Base-by-base conservation (phyloP, 2,888 invertebrate genomes). In the Anagyrus pseudococci region DNA sequence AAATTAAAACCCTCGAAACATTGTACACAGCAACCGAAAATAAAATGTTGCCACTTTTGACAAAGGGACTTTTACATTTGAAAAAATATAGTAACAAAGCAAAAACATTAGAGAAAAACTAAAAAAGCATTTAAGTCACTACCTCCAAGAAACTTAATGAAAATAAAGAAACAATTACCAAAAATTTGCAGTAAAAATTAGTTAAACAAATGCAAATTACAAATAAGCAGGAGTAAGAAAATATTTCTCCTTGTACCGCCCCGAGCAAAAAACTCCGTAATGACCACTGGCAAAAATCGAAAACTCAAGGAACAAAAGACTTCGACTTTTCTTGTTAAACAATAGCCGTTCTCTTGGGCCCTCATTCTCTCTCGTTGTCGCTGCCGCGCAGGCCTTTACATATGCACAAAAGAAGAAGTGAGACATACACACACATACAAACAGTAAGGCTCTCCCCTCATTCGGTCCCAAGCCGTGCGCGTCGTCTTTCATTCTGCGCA, bases 281-380 rank as follows among this genome's bases (percentile, higher is more conserved):
- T n/a, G 33, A 37, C 33, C 33, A 37, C 33, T 8, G 33, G 33
- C 15, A 15, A 19, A 68, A 64, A 67, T 64, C 62, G 58, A 40
- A 70, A 64, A 46, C 65, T 62, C 58, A 67, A 57, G 46, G 64
- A 58, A 67, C 68, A 62, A 68, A 70, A 68, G 52, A 53, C 68
- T 57, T 64, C 62, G 66, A 68, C 64, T 66, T 67, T 63, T 66
- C 58, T 59, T 67, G 49, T 17, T 17, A 25, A 64, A 69, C 67
- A 70, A 70, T 68, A 67, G 67, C 61, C 62, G 33, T 55, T 13
- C 33, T 10, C 19, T 60, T 26, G 33, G 48, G 19, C 41, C 53
- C 41, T 47, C 49, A 20, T 44, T 57, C 25, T 41, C 48, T 58
- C 62, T 40, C 33, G 56, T 52, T 29, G 37, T 33, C n/a, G 19